Base-by-base conservation (phyloP, 2,888 invertebrate genomes). In the Pelosia muscerda region DNA sequence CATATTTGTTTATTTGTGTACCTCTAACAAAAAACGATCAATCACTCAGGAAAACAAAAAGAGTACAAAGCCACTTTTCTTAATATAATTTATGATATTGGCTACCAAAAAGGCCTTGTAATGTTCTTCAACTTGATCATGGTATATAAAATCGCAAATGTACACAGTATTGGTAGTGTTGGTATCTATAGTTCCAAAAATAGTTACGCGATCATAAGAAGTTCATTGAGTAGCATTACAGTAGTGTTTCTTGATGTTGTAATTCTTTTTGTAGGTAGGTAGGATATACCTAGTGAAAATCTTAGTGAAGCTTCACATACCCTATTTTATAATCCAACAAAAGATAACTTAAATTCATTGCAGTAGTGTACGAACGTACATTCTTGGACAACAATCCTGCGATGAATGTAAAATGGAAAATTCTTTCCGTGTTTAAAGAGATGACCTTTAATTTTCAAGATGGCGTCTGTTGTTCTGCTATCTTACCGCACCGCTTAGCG, bases 381-480 rank as follows among this genome's bases (percentile, higher is more conserved):
- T 4, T 19, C 11, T 59, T 23, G 15, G 13, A 22, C 11, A 23
- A 38, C 15, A 38, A 59, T 59, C 23, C 25, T 25, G 38, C 23
- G 34, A 34, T 59, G 15, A 34, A 59, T 23, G 15, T 23, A 23
- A 59, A 59, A 38, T 10, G 6, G 38, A 38, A 15, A 38, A 38
- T 15, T 38, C 11, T 13, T 42, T 25, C 61, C 10, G 9, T 26
- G 42, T 61, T 61, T 25, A 42, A 10, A 26, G n/a, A 59, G 38
- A 59, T 15, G 10, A 19, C 57, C 25, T 65, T 65, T 65, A 49
- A 59, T 59, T 65, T 65, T 19, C 59, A 58, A 34, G 19, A 59
- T 58, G 53, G 65, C 49, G 38, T 26, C 42, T 5, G 49, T 31
- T 54, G 53, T 63, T 31, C 9, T 22, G 53, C 34, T 59, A 65